Percentiles rank a stretch among this genome's conserved stretches.
These are phyloP conservation scores for Syrrhaptes paradoxus DNA, from an alignment of 2,113 vertebrate genomes.

Conservation along the genomic window DNA sequence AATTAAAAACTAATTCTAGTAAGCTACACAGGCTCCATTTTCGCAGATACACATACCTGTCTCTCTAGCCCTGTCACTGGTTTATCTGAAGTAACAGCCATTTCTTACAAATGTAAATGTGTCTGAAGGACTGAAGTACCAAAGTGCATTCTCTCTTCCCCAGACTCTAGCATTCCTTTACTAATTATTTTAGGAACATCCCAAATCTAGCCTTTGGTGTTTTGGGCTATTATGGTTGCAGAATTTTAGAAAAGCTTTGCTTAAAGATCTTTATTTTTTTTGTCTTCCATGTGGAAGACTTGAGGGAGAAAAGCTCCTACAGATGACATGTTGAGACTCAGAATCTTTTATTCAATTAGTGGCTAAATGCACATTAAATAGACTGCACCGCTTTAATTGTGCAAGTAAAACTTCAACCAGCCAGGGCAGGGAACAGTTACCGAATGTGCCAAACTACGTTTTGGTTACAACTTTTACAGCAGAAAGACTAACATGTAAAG, in stretches of 20 bases:
- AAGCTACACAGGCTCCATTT: background rate
- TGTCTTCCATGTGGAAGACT: background rate
- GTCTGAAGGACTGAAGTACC: background rate
- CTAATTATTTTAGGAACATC: background rate
- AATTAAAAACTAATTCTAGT: background rate
- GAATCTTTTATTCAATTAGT: background rate
- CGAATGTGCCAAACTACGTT: background rate
- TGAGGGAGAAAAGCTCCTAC: background rate
- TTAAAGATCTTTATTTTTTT: background rate
- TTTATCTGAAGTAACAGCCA: background rate
- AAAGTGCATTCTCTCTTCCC: background rate
- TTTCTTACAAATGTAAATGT: background rate
- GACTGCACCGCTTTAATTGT: background rate
- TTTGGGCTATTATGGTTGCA: background rate
- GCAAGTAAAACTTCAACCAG: background rate
- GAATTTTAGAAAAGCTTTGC: background rate
- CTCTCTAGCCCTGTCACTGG: background rate
- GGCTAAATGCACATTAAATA: background rate
- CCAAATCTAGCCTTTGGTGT: background rate
- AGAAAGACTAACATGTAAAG: background rate
- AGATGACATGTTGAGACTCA: background rate
- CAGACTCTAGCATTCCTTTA: background rate
- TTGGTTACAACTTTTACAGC: background rate
- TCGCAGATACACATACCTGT: background rate
- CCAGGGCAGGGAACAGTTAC: background rate